A percentile compares a stretch with the other conserved stretches of the same genome.
Conservation (phyloP, 2,113 vertebrate genomes). For the Henicopernis longicauda region DNA sequence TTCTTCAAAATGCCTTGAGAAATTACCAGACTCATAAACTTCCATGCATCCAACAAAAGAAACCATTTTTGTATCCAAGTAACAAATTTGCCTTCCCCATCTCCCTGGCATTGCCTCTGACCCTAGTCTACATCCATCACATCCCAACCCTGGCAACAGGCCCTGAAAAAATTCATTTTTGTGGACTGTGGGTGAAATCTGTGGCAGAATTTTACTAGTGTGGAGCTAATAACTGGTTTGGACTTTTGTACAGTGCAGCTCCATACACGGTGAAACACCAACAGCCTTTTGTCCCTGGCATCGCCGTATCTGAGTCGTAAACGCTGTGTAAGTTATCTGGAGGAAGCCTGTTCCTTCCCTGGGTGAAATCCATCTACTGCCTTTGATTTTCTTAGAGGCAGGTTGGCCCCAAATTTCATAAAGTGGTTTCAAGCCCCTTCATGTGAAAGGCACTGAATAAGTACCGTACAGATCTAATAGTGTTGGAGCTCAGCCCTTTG, state of each 20-base stretch:
- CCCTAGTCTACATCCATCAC: neutral
- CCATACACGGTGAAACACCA: neutral
- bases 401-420: neutral
- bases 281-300: neutral
- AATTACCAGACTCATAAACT: neutral
- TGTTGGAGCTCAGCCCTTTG: neutral
- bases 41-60: neutral
- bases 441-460: neutral
- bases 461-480: rapidly evolving
- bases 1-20: neutral
- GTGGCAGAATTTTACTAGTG: neutral
- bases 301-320: rapidly evolving
- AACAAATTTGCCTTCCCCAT: neutral
- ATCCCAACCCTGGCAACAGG: neutral
- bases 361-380: neutral
- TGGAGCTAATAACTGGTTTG: neutral
- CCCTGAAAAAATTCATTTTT: neutral
- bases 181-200: neutral
- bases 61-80: neutral
- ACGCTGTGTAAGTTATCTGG: neutral
- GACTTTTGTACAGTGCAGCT: neutral
- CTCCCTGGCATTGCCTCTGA: neutral
- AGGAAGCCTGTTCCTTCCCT: neutral
- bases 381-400: neutral
- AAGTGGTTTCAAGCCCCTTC: neutral